Evolutionary conservation across 2,797 vertebrate species (phyloP), one percentile per base, ranked within the genome.

Genomic region (Periparus ater): DNA sequence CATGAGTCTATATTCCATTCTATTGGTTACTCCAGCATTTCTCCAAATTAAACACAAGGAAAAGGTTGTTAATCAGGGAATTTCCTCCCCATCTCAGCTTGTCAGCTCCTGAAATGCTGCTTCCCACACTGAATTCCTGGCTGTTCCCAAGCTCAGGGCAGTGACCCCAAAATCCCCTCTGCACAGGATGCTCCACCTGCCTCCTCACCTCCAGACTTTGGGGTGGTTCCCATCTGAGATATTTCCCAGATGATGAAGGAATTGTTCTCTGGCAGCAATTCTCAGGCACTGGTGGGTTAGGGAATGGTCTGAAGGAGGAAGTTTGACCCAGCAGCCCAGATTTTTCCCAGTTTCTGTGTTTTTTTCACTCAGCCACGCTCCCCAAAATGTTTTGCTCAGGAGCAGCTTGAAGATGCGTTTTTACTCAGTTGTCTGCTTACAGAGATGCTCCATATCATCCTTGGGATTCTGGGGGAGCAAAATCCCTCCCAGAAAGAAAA

Each of bases 11-110:
- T 13, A 15, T 55, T 42, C 22, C 30, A 13, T 32, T 17, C 2
- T 26, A 25, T 2, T 23, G n/a, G 6, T 13, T 55, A 23, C 11
- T 70, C 34, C 29, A 36, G 57, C 0, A 0, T 5, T 3, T 44
- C 36, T 66, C 34, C 19, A 50, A 48, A 67, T 36, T 13, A 50
- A 62, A 11, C 21, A 10, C 0, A 9, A 30, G 11, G 14, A 30
- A 44, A 79, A 23, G 3, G 2, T 17, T 27, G 10, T 61, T 32
- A 26, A 48, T n/a, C 10, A n/a, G 55, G 8, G 13, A 67, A 55
- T 40, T 81, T 45, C 25, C 23, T 70, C 10, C 19, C 12, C 9
- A 12, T 10, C 12, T 71, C 21, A 62, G 5, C 26, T 17, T 54
- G 29, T 10, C 50, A 67, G 20, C 16, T 73, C 65, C 50, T 54